phyloP scores from a whole-genome alignment of 2,113 vertebrate genomes.

The Lophura nycthemera region DNA sequence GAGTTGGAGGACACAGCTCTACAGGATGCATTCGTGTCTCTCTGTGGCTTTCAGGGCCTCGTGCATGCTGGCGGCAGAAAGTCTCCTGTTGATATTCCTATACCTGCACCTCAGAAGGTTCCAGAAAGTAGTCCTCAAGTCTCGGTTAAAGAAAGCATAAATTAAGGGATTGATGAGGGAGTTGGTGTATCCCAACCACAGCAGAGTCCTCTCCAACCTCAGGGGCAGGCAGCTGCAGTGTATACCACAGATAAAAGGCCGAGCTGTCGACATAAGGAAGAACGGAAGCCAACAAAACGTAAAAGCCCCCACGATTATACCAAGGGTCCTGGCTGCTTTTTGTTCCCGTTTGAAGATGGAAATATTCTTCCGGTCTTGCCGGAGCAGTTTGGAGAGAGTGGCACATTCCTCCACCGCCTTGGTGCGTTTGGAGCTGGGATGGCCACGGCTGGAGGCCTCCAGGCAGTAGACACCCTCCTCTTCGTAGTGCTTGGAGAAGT shows the following conservation, averaged over 20 bases:
- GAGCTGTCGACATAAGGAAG: constrained; percentile 78
- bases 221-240: constrained; percentile 78
- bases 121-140: constrained; percentile 82
- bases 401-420: constrained; percentile 73
- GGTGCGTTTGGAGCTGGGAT: constrained; percentile 60
- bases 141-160: constrained; percentile 81
- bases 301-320: constrained; percentile 78
- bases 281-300: constrained; percentile 80
- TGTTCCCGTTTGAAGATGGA: constrained; percentile 83
- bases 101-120: constrained; percentile 79
- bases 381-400: constrained; percentile 76
- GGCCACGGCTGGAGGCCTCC: constrained; percentile 46
- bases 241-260: constrained; percentile 79
- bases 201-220: constrained; percentile 78
- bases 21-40: constrained; percentile 76
- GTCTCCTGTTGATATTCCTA: constrained; percentile 80
- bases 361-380: constrained; percentile 78
- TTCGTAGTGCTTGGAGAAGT: constrained; percentile 65
- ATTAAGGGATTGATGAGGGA: constrained; percentile 82
- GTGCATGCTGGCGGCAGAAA: constrained; percentile 79
- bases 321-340: constrained; percentile 79
- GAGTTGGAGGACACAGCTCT: background rate
- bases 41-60: constrained; percentile 80
- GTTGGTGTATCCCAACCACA: constrained; percentile 81
- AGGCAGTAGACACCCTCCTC: constrained; percentile 68